Evolutionary conservation across 2,797 vertebrate genomes (phyloP), one percentile per base, ranked within the genome.

Genomic region (Eremophila alpestris): DNA sequence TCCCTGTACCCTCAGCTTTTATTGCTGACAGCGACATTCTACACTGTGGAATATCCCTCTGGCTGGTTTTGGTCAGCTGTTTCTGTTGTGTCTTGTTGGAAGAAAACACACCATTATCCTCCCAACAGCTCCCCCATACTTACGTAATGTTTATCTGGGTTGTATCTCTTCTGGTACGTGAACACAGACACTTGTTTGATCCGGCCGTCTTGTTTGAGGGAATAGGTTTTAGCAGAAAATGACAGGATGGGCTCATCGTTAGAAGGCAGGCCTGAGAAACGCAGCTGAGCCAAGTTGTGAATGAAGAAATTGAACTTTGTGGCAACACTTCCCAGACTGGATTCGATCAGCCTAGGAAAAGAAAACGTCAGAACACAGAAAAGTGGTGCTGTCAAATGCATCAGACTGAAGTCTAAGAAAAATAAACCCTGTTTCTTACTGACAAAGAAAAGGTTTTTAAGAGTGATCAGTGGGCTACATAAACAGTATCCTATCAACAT

Each of bases 271-370:
- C 99, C 99, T 45, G 99, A 99, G 97, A 99, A 99, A 40, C 99
- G 98, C 34, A 99, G 97, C 97, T 99, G 99, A 86, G 99, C 99
- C 71, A 99, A 98, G 94, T 99, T 99, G 97, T 99, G 99, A 97
- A 99, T 99, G 97, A 99, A 99, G 97, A 99, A 99, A 96, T 99
- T 99, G 95, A 99, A 99, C 97, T 99, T 99, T 38, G 99, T 99
- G 95, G 99, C 99, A 73, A 99, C 98, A 41, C 99, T 99, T 93
- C 99, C 99, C 95, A 99, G 97, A 93, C 99, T 99, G 95, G 99
- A 99, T 96, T 99, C 99, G 19, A 99, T 99, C 75, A 99, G 95
- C 89, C 99, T 99, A 95, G 9, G 70, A 89, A 88, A 95, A 80
- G 60, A 46, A 92, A 79, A 87, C 0, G 2, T 86, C 49, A 96